Base-by-base conservation (phyloP, 2,888 invertebrate genomes). In the Neoascia interrupta region DNA sequence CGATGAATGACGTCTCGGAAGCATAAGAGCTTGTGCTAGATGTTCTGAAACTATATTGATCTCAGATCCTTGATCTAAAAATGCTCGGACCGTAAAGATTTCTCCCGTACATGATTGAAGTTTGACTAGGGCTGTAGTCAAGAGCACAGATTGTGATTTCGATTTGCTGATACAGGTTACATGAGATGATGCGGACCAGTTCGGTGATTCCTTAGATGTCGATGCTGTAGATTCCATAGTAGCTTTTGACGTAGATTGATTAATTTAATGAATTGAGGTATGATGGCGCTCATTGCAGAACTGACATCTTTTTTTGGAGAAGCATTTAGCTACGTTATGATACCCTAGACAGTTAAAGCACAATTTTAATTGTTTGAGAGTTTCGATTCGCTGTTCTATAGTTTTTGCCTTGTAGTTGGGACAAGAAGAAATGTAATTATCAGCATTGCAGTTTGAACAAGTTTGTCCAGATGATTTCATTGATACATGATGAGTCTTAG, bases 311-410 rank as follows among this genome's bases (percentile, higher is more conserved):
- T 41, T 41, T 21, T 5, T 41, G 1, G 41, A 41, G 8, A 21
- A 41, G n/a, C 45, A 15, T 15, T 26, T 45, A 13, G 15, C 5
- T 8, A 45, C 23, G 11, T 45, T 5, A 45, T 21, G 15, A 15
- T 26, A 19, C 21, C 21, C 41, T 3, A 21, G 11, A 19, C 19
- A 41, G 21, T 45, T 23, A 8, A 5, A 34, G 3, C 34, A 47
- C 16, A 47, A 47, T 49, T 49, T 49, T 15, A 49, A 31, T 31
- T 49, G 19, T 5, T 13, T n/a, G 19, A 45, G 26, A 26, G 26
- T 45, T 45, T 45, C 11, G 26, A 45, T 13, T 26, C 19, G 1
- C 26, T 45, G 15, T 10, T 5, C 45, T 8, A 45, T 1, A 15
- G 6, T 45, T 26, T 26, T 45, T 13, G 26, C 5, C 26, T 26